phyloP scores from a whole-genome alignment of 2,797 vertebrate species.

The Cyprinella venusta region DNA sequence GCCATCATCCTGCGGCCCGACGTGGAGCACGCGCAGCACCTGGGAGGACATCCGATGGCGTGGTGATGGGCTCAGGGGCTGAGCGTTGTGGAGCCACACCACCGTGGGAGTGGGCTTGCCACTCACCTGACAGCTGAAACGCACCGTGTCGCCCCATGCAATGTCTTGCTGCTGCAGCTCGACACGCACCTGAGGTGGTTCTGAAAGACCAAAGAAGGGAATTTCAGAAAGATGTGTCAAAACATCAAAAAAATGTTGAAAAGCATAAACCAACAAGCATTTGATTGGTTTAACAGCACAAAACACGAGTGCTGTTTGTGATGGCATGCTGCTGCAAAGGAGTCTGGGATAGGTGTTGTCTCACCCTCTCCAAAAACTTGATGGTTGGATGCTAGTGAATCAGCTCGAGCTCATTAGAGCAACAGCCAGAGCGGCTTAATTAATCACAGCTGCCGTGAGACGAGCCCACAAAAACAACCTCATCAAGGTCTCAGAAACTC shows the following conservation, averaged over 20 bases:
- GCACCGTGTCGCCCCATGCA: conserved; percentile 86
- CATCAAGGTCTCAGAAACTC: conserved; percentile 59
- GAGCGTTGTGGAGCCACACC: conserved; percentile 90
- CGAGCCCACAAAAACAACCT: conserved; percentile 66
- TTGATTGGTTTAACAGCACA: not conserved
- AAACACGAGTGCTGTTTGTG: conserved; percentile 32
- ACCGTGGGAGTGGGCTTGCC: conserved; percentile 90
- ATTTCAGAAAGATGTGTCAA: not conserved
- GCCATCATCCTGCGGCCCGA: conserved; percentile 89
- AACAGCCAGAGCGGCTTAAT: conserved; percentile 76
- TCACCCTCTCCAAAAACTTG: conserved; percentile 68
- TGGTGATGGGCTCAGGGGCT: conserved; percentile 80
- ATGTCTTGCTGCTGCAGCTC: conserved; percentile 89
- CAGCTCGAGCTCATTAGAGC: conserved; percentile 75
- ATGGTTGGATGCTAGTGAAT: conserved; percentile 85
- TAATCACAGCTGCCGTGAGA: conserved; percentile 78
- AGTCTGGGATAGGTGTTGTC: conserved; percentile 15
- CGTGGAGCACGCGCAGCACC: conserved; percentile 80
- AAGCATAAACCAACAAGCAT: conserved; percentile 17
- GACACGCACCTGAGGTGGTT: conserved; percentile 92
- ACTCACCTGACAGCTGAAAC: conserved; percentile 86
- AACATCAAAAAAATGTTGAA: conserved; percentile 7
- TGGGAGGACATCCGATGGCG: conserved; percentile 83
- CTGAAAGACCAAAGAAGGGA: conserved; percentile 70
- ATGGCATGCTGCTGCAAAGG: conserved; percentile 4